phyloP scores from a whole-genome alignment of 2,888 invertebrate genomes.

The Parnassius mnemosyne region DNA sequence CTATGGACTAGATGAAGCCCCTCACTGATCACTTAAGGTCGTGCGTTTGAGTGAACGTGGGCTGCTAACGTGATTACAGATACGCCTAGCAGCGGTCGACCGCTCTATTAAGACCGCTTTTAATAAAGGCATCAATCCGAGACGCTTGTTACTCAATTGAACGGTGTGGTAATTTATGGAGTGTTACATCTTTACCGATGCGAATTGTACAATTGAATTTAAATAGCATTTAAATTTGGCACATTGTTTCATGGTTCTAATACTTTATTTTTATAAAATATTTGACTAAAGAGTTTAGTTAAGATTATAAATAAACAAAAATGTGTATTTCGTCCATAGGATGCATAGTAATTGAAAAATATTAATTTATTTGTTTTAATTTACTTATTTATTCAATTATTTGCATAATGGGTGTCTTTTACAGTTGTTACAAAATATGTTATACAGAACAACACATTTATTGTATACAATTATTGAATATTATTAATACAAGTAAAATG shows the following conservation, averaged over 20 bases:
- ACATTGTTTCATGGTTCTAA: neutral
- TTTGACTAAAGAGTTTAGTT: too few relatives aligned
- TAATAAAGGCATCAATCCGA: conserved; percentile 4
- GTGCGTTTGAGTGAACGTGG: conserved; percentile 10
- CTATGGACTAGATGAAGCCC: neutral
- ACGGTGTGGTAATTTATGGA: conserved; percentile 11
- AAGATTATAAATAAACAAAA: too few relatives aligned
- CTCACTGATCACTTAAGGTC: neutral
- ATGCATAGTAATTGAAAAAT: too few relatives aligned
- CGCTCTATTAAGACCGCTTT: neutral
- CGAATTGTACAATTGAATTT: conserved; percentile 4
- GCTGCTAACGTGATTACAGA: conserved; percentile 23
- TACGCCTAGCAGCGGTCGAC: neutral
- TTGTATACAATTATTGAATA: too few relatives aligned
- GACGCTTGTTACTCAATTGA: conserved; percentile 9
- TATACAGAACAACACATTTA: too few relatives aligned
- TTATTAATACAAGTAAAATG: too few relatives aligned
- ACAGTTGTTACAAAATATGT: too few relatives aligned
- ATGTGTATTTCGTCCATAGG: too few relatives aligned
- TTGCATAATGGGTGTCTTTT: too few relatives aligned
- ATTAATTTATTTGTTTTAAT: too few relatives aligned
- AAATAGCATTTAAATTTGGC: neutral
- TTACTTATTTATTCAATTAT: too few relatives aligned
- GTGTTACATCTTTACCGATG: conserved; percentile 4
- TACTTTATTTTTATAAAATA: too few relatives aligned